Conservation (phyloP, 2,888 invertebrate species). For the Diaperis boleti region DNA sequence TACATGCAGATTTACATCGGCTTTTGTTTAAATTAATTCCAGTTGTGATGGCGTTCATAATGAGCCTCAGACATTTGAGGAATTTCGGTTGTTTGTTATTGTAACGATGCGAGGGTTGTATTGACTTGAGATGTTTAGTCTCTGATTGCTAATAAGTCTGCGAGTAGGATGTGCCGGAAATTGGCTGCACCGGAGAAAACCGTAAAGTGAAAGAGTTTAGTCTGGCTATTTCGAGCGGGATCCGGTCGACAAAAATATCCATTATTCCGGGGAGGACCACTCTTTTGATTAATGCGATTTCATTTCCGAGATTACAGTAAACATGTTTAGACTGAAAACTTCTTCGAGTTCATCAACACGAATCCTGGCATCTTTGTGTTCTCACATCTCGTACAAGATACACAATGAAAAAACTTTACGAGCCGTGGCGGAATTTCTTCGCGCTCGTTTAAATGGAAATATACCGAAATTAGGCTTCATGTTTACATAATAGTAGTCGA, state of each 20-base stretch:
- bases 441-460: no score
- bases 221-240: background rate
- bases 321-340: no score
- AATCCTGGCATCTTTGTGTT: no score
- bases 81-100: slow-evolving; percentile 33
- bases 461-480: no score
- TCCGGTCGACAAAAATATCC: background rate
- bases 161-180: slow-evolving; percentile 13
- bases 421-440: no score
- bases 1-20: slow-evolving; percentile 14
- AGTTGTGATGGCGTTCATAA: slow-evolving; percentile 14
- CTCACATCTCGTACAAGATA: no score
- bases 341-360: no score
- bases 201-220: background rate
- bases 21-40: slow-evolving; percentile 24
- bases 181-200: slow-evolving; percentile 2
- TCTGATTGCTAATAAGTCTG: slow-evolving; percentile 24
- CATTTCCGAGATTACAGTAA: no score
- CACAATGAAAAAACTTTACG: no score
- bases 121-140: slow-evolving; percentile 34
- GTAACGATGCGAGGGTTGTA: slow-evolving; percentile 28
- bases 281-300: no score
- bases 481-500: no score
- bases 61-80: slow-evolving; percentile 17
- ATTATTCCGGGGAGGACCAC: no score